phyloP scores from a whole-genome alignment of 2,888 invertebrate species.

The Cerastis rubricosa region DNA sequence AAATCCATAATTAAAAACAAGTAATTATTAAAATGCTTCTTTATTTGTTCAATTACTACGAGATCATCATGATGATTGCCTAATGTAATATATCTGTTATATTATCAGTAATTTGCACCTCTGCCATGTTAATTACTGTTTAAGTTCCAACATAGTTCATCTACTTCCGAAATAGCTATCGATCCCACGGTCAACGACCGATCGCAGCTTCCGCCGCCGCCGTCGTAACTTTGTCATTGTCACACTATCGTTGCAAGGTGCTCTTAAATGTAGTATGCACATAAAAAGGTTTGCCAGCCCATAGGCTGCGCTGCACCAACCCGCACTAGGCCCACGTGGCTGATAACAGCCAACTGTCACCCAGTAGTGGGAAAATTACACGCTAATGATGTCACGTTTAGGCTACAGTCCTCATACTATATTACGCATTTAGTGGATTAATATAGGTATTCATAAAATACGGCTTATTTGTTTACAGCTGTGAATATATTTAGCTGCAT shows the following conservation, averaged over 20 bases:
- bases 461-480: conserved; percentile 40
- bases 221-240: conserved; percentile 47
- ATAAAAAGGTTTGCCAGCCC: not conserved
- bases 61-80: not conserved
- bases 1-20: not conserved
- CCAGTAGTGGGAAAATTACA: not conserved
- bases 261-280: not conserved
- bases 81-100: not conserved
- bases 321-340: not conserved
- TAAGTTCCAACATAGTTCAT: conserved; percentile 13
- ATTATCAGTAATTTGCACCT: not conserved
- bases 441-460: conserved; percentile 28
- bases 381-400: not conserved
- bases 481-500: conserved; percentile 48
- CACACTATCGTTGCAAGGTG: conserved; percentile 30
- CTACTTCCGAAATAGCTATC: conserved; percentile 71
- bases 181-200: conserved; percentile 73
- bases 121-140: not conserved
- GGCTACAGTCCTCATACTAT: not conserved
- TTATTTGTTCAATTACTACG: not conserved
- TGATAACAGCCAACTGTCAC: not conserved
- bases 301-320: not conserved
- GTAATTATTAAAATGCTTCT: not conserved
- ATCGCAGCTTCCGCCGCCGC: conserved; percentile 69
- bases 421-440: conserved; percentile 1